phyloP scores from a whole-genome alignment of 2,113 vertebrate genomes.

The Eupsittula cactorum region DNA sequence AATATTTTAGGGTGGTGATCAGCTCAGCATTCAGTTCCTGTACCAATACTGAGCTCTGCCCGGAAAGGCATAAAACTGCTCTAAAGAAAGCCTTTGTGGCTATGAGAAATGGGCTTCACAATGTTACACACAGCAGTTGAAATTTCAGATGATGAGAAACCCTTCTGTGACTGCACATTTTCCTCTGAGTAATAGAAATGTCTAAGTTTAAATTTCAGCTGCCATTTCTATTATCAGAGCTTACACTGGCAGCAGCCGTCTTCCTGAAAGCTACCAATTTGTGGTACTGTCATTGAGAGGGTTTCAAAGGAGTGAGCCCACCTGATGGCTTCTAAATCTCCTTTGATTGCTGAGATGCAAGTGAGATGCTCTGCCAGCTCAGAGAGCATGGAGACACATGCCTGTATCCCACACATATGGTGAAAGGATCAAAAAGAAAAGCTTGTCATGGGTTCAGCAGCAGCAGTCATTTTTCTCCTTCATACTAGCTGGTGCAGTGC shows the following conservation, averaged over 20 bases:
- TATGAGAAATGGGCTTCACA: neutral
- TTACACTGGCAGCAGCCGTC: neutral
- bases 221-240: conserved; percentile 45
- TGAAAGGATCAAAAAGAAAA: neutral
- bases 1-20: neutral
- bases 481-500: no score
- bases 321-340: neutral
- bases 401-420: neutral
- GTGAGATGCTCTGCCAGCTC: neutral
- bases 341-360: conserved; percentile 31
- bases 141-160: conserved; percentile 40
- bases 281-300: neutral
- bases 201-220: conserved; percentile 51
- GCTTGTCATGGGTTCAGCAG: neutral
- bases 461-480: no score
- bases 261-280: conserved; percentile 24
- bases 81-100: neutral
- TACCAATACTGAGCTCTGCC: neutral
- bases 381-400: neutral
- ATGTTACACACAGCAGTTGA: neutral
- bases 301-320: neutral
- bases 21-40: neutral
- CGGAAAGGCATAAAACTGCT: neutral
- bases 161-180: conserved; percentile 8
- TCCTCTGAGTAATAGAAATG: conserved; percentile 23